These are phyloP conservation scores for Drosophila arizonae DNA, from an alignment of 1,140 invertebrate genomes.

Conservation along the genomic window DNA sequence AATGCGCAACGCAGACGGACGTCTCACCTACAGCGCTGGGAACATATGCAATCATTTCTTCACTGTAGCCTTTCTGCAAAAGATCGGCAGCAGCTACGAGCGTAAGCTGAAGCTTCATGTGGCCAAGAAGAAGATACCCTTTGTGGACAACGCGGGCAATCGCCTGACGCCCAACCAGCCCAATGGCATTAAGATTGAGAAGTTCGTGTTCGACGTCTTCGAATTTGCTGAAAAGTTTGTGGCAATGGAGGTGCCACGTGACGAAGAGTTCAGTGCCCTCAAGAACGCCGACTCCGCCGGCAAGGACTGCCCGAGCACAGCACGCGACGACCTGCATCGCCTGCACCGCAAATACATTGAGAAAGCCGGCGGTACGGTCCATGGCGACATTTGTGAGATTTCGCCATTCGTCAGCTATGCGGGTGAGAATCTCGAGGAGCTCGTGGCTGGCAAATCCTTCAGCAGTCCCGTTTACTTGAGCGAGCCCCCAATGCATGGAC, in stretches of 20 bases:
- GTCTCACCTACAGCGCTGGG: slow-evolving; percentile 95
- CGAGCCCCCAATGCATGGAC: slow-evolving; percentile 63
- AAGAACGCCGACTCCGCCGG: slow-evolving; percentile 95
- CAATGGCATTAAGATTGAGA: slow-evolving; percentile 99
- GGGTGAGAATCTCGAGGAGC: slow-evolving; percentile 90
- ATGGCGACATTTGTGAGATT: slow-evolving; percentile 92
- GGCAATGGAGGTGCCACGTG: slow-evolving; percentile 95
- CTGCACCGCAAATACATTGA: slow-evolving; percentile 93
- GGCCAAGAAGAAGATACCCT: slow-evolving; percentile 98
- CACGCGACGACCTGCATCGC: slow-evolving; percentile 89
- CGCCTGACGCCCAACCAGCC: slow-evolving; percentile 89
- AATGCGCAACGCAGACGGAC: slow-evolving; percentile 89
- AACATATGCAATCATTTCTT: slow-evolving; percentile 99
- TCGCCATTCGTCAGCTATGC: slow-evolving; percentile 95
- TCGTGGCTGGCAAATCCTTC: slow-evolving; percentile 88
- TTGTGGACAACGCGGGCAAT: slow-evolving; percentile 89
- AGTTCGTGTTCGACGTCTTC: slow-evolving; percentile 99
- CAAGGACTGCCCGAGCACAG: slow-evolving; percentile 96
- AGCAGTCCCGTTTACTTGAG: slow-evolving; percentile 86
- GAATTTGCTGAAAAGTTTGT: slow-evolving; percentile 95
- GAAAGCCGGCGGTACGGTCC: slow-evolving; percentile 91
- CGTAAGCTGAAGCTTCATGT: slow-evolving; percentile 93
- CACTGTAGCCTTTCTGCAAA: slow-evolving; percentile 91
- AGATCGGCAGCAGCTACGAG: slow-evolving; percentile 86
- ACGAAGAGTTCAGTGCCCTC: slow-evolving; percentile 98